Conservation (phyloP, 2,797 vertebrate genomes). For the Hylomyscus alleni region DNA sequence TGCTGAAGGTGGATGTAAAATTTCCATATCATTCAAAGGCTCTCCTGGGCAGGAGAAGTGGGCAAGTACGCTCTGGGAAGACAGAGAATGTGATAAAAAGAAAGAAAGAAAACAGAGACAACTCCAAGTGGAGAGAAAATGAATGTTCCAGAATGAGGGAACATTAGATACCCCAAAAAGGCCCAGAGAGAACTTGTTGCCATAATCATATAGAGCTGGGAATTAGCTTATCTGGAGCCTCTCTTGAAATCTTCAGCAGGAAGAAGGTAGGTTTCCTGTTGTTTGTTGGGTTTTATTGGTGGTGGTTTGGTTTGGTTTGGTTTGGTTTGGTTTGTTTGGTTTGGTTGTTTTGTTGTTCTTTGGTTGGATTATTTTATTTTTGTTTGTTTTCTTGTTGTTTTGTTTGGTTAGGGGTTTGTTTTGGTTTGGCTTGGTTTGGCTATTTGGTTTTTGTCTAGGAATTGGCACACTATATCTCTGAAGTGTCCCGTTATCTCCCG, state of each 20-base stretch:
- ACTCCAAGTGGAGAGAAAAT: no score
- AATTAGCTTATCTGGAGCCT: not conserved
- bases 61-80: not conserved
- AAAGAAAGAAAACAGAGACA: not conserved
- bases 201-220: not conserved
- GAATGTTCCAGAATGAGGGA: not conserved
- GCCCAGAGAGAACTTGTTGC: not conserved
- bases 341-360: not conserved
- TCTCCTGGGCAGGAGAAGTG: not conserved
- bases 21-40: not conserved
- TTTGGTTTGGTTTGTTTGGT: not conserved
- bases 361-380: no score
- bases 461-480: not conserved
- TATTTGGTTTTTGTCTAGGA: not conserved
- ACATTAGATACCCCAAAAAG: not conserved
- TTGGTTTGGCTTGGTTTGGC: not conserved
- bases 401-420: no score
- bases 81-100: not conserved
- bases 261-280: not conserved
- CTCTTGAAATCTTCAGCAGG: not conserved
- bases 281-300: not conserved
- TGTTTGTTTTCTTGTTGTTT: no score
- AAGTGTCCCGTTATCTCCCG: not conserved
- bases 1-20: not conserved
- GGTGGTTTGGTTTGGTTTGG: not conserved